Percentiles rank a stretch among this genome's conserved stretches.
These are phyloP conservation scores for Formica selysi DNA, from an alignment of 1,140 invertebrate species.

Conservation along the genomic window DNA sequence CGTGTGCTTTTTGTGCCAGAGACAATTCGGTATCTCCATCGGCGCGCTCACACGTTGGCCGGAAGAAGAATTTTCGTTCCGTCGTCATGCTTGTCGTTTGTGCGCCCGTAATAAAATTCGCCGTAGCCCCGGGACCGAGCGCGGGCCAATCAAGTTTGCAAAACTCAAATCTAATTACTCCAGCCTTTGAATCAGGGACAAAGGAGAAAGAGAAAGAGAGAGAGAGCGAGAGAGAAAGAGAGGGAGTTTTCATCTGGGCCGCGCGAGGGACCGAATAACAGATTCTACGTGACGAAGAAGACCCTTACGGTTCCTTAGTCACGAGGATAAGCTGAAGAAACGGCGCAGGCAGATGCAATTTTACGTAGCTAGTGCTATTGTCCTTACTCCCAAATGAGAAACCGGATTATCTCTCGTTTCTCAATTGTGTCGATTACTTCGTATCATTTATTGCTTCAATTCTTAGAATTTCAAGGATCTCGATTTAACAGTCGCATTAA, in stretches of 20 bases:
- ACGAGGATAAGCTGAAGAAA: constrained; percentile 17
- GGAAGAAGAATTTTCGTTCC: constrained; percentile 67
- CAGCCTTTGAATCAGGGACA: constrained; percentile 71
- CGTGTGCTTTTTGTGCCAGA: constrained; percentile 17
- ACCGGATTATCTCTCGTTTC: neutral
- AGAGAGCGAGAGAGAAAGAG: constrained; percentile 32
- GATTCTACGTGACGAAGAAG: constrained; percentile 45
- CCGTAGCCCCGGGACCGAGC: constrained; percentile 61
- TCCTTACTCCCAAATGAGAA: constrained; percentile 6
- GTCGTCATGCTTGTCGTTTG: constrained; percentile 68
- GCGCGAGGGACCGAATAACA: constrained; percentile 32
- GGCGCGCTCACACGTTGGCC: constrained; percentile 9
- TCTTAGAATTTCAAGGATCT: neutral
- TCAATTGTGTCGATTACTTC: constrained; percentile 10
- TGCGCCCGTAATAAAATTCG: constrained; percentile 73
- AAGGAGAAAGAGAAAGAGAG: constrained; percentile 51
- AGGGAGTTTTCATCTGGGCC: constrained; percentile 43
- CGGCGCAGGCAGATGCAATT: constrained; percentile 22
- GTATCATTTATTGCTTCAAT: neutral
- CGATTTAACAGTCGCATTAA: neutral
- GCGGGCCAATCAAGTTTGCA: constrained; percentile 74
- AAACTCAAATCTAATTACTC: constrained; percentile 77
- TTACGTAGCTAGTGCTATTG: neutral
- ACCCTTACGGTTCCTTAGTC: constrained; percentile 25
- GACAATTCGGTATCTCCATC: constrained; percentile 37